phyloP scores from a whole-genome alignment of 1,140 invertebrate genomes.

The Trachymyrmex cornetzi region DNA sequence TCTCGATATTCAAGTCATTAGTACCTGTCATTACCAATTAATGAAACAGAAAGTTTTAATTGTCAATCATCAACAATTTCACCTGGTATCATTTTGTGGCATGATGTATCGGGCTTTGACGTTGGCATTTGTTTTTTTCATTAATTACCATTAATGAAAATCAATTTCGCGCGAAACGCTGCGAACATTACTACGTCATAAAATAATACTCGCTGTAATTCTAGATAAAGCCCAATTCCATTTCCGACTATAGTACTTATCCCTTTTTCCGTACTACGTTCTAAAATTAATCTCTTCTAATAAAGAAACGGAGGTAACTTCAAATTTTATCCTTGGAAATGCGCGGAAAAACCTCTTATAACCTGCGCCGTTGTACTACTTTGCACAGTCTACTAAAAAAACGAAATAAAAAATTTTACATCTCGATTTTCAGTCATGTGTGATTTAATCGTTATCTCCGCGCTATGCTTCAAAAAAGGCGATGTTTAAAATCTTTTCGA shows the following conservation, averaged over 20 bases:
- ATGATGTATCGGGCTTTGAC: constrained; percentile 36
- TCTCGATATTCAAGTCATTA: constrained; percentile 16
- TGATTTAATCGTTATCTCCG: not conserved
- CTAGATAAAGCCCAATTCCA: constrained; percentile 56
- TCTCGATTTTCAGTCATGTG: not conserved
- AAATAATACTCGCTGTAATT: constrained; percentile 53
- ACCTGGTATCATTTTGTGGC: constrained; percentile 52
- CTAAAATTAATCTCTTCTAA: constrained; percentile 38
- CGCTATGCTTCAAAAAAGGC: not conserved
- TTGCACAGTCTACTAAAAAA: not conserved
- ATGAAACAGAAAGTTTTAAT: constrained; percentile 52
- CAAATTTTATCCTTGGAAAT: constrained; percentile 42
- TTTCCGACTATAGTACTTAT: constrained; percentile 48
- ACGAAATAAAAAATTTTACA: not conserved
- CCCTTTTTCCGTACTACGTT: not conserved
- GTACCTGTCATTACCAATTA: constrained; percentile 45
- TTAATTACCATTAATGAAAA: constrained; percentile 63
- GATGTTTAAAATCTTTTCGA: constrained; percentile 20
- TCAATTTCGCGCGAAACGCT: constrained; percentile 50
- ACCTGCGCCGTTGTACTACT: not conserved
- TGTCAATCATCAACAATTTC: constrained; percentile 57
- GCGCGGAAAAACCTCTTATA: not conserved
- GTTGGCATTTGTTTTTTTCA: constrained; percentile 58
- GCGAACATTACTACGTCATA: constrained; percentile 48
- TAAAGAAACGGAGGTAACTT: constrained; percentile 43